Evolutionary conservation across 2,888 invertebrate genomes (phyloP), one percentile per base, ranked within the genome.

Genomic region (Eupithecia vulgata): DNA sequence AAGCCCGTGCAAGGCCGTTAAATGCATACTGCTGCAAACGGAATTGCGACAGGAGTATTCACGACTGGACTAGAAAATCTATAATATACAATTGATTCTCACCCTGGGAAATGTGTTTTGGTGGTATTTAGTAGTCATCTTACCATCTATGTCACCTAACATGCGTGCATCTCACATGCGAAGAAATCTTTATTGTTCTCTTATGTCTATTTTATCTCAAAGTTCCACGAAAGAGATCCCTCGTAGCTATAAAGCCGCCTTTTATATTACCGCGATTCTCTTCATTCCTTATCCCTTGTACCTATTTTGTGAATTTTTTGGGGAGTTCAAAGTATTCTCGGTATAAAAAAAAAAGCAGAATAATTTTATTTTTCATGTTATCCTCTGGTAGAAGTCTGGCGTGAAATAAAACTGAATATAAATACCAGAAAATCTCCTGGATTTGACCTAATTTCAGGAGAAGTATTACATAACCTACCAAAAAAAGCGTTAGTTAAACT

Each of bases 21-120:
- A 64, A 64, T 64, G 62, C 62, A 64, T 64, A 64, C 35, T 35
- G 35, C 37, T 64, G 37, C 35, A 64, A 64, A 34, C n/a, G 62
- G 57, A 25, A 57, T 57, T 57, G 57, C 13, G 57, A 57, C 57
- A 25, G 57, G 57, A 57, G 57, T 57, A 57, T 57, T 57, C 57
- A 25, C n/a, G 57, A 57, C 57, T 25, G 57, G 57, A 57, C 57
- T 57, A 25, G 25, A 25, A 57, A 57, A 57, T 57, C 21, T 25
- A 57, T 57, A 57, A 57, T 12, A 25, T 57, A 12, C 25, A 57
- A 57, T 57, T 25, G 13, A 57, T 57, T 57, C 57, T 57, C 57
- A 57, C 12, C 25, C 8, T 57, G 25, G 13, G 57, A 57, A 57
- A 57, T 57, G 57, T 21, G 25, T 25, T 57, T 25, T 5, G 25